These are phyloP conservation scores for Sceloporus undulatus DNA, from an alignment of 2,113 vertebrate genomes.

Conservation along the genomic window DNA sequence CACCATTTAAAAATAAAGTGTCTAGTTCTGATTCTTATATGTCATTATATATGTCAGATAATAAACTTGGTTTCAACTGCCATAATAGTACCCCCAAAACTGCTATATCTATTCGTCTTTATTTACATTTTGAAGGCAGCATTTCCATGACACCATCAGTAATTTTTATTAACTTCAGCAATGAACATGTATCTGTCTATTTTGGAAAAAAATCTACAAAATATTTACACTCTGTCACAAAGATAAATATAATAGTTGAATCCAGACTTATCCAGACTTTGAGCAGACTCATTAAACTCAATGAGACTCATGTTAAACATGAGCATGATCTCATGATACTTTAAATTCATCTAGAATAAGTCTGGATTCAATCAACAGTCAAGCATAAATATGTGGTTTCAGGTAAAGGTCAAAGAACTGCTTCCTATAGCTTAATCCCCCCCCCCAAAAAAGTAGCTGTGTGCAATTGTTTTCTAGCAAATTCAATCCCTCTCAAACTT, in stretches of 20 bases:
- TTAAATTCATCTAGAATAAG: too few relatives aligned
- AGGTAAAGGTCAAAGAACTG: slow-evolving; percentile 42
- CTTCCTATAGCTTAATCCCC: slow-evolving; percentile 31
- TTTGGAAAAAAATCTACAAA: too few relatives aligned
- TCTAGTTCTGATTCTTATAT: slow-evolving; percentile 67
- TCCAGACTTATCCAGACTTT: neutral
- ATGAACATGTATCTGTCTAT: too few relatives aligned
- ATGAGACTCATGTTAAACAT: neutral
- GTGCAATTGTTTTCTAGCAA: neutral
- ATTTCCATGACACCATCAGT: too few relatives aligned
- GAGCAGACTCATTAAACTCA: neutral
- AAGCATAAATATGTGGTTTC: slow-evolving; percentile 5
- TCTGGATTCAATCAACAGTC: neutral
- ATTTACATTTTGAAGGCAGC: neutral
- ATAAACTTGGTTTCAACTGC: slow-evolving; percentile 3
- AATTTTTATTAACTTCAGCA: too few relatives aligned
- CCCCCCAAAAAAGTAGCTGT: neutral
- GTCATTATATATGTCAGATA: slow-evolving; percentile 29
- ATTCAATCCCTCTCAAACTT: neutral
- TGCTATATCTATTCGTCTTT: neutral
- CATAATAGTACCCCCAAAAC: slow-evolving; percentile 11
- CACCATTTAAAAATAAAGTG: slow-evolving; percentile 62
- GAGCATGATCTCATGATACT: neutral
- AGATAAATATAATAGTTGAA: neutral
- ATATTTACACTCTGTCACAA: too few relatives aligned